Evolutionary conservation across 2,113 vertebrate species (phyloP).

Genomic region (Cairina moschata): DNA sequence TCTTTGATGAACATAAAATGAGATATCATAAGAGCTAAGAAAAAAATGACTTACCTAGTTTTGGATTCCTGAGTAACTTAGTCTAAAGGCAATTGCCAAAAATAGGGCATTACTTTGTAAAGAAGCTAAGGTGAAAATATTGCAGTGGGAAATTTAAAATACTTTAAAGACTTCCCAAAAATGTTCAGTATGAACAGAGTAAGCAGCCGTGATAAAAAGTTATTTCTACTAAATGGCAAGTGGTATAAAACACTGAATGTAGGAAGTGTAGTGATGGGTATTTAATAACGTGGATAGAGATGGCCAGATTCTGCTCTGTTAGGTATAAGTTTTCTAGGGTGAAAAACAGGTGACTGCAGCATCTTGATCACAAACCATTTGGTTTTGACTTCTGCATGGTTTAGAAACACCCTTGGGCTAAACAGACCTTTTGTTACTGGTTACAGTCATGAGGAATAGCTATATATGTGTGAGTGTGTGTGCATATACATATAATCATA

Average conservation of each 20-base stretch:
- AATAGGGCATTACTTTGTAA: background rate
- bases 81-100: background rate
- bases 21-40: constrained; percentile 30
- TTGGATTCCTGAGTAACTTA: constrained; percentile 14
- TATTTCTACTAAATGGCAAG: background rate
- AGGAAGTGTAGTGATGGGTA: background rate
- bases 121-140: background rate
- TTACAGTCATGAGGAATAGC: background rate
- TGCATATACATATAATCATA: too few relatives aligned
- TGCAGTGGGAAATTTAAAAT: background rate
- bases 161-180: background rate
- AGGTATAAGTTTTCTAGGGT: background rate
- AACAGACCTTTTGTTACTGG: background rate
- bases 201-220: background rate
- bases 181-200: background rate
- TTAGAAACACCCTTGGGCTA: background rate
- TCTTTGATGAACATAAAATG: constrained; percentile 66
- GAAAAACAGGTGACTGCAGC: background rate
- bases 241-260: background rate
- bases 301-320: background rate
- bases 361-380: rapidly evolving
- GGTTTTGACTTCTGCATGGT: background rate
- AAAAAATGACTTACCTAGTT: constrained; percentile 2
- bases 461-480: rapidly evolving
- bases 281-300: background rate